Percentiles rank a stretch among this genome's conserved stretches.
Evolutionary conservation across 2,888 invertebrate genomes (phyloP).

Genomic region (Punctoribates punctum): DNA sequence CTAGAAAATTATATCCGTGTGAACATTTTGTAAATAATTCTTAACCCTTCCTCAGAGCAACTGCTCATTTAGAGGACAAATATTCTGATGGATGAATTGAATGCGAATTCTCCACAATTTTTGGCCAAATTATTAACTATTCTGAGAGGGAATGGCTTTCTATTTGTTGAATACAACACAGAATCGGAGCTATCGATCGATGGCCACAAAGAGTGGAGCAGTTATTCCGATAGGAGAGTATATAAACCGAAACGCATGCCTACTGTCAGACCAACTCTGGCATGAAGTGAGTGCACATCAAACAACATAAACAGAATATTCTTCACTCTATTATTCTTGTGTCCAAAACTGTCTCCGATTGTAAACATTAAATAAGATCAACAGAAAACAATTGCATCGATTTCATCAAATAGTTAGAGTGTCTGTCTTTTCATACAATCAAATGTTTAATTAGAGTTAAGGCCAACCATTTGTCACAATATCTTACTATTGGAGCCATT

Average conservation of each 20-base stretch:
- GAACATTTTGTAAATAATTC: too few species aligned
- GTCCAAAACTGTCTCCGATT: too few species aligned
- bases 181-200: background rate
- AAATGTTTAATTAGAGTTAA: too few species aligned
- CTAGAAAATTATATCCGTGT: too few species aligned
- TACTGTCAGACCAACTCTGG: background rate
- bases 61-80: background rate
- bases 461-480: too few species aligned
- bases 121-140: background rate
- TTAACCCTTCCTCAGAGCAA: background rate
- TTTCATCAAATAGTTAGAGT: too few species aligned
- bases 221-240: background rate
- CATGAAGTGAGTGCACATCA: background rate
- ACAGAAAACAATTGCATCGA: too few species aligned
- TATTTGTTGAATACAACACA: background rate
- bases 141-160: background rate
- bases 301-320: background rate
- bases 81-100: background rate
- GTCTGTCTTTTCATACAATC: too few species aligned
- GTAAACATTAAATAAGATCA: too few species aligned
- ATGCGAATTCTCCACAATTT: background rate
- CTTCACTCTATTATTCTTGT: background rate
- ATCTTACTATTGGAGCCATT: too few species aligned
- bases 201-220: background rate
- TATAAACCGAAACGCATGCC: background rate